A percentile compares a stretch with the other conserved stretches of the same genome.
phyloP scores from a whole-genome alignment of 2,888 invertebrate species.

The Empis livida region DNA sequence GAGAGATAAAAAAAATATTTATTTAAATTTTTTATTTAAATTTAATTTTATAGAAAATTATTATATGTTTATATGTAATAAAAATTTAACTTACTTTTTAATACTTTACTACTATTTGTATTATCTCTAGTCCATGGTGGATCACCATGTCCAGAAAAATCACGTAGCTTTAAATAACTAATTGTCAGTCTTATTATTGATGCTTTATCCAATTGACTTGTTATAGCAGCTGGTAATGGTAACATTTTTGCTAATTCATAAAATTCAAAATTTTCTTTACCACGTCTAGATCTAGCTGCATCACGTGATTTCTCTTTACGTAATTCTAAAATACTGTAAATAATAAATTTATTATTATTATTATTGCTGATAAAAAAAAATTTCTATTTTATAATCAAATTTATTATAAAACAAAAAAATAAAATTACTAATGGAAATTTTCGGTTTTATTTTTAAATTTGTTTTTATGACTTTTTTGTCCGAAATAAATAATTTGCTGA shows the following conservation, averaged over 20 bases:
- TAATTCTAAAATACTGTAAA: constrained; percentile 77
- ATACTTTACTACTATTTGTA: constrained; percentile 61
- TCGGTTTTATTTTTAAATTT: no score
- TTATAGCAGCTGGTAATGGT: constrained; percentile 80
- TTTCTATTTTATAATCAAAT: no score
- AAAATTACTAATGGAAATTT: no score
- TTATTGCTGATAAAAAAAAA: no score
- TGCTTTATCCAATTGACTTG: constrained; percentile 89
- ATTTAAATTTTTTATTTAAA: no score
- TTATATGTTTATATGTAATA: no score
- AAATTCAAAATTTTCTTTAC: constrained; percentile 94
- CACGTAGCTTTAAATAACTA: constrained; percentile 85
- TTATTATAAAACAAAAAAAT: no score
- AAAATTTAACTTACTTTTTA: constrained; percentile 60
- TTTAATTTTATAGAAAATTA: no score
- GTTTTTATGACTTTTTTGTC: no score
- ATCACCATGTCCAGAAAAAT: constrained; percentile 91
- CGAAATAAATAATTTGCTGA: no score
- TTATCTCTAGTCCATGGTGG: constrained; percentile 88
- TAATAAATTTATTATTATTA: constrained; percentile 17
- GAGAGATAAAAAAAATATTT: no score
- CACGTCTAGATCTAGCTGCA: constrained; percentile 80
- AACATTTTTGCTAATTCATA: constrained; percentile 92
- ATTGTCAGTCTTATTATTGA: constrained; percentile 94
- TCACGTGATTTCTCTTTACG: constrained; percentile 89